Conservation (phyloP, 2,113 vertebrate genomes). For the Sitta europaea region DNA sequence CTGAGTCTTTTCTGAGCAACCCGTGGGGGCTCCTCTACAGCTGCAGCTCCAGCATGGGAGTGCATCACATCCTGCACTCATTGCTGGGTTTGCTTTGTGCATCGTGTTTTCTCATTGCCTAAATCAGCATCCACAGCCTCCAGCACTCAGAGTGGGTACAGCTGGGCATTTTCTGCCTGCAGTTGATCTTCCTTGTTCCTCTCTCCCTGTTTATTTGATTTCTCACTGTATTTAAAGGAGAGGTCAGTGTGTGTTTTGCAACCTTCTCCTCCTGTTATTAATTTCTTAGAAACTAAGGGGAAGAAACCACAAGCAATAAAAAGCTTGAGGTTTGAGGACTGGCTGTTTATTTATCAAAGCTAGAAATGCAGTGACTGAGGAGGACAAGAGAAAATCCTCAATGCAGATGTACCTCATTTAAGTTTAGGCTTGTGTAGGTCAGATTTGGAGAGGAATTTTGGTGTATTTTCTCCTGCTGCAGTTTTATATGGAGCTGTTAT, state of each 20-base stretch:
- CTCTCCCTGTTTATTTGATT: background rate
- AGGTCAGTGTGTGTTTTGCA: background rate
- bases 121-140: background rate
- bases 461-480: background rate
- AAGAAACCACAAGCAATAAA: background rate
- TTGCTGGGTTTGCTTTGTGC: background rate
- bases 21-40: background rate
- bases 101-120: fast-evolving
- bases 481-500: background rate
- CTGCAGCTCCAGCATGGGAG: background rate
- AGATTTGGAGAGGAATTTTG: background rate
- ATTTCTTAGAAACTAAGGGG: background rate
- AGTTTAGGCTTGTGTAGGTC: background rate
- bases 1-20: background rate
- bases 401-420: background rate
- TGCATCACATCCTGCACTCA: fast-evolving
- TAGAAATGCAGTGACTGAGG: background rate
- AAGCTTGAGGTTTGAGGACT: background rate
- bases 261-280: background rate
- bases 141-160: background rate
- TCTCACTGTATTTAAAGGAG: background rate
- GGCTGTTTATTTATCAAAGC: conserved; percentile 11
- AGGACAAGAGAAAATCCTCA: background rate
- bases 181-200: background rate
- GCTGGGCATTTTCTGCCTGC: background rate